Conservation (phyloP, 2,113 vertebrate species). For the Carollia perspicillata region DNA sequence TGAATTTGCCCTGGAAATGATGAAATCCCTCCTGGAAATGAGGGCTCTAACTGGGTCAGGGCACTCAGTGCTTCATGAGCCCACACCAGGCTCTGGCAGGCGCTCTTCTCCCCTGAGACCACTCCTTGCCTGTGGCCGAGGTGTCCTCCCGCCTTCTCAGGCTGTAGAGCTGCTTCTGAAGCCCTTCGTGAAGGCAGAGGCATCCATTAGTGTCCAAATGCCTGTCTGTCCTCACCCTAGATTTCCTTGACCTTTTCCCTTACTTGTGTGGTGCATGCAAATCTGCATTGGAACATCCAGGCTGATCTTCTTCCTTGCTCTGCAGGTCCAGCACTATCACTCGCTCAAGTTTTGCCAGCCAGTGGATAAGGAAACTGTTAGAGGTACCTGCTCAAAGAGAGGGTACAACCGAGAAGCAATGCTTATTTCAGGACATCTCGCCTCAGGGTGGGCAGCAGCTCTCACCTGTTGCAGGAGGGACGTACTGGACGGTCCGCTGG, state of each 20-base stretch:
- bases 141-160: not conserved
- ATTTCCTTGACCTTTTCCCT: not conserved
- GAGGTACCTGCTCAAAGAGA: not conserved
- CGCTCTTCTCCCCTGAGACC: not conserved
- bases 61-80: not conserved
- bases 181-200: not conserved
- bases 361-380: not conserved
- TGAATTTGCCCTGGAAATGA: not conserved
- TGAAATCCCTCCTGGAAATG: not conserved
- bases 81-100: rapidly evolving
- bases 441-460: not conserved
- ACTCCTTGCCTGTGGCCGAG: not conserved
- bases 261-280: not conserved
- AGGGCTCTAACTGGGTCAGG: not conserved
- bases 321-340: not conserved
- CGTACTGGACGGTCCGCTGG: rapidly evolving
- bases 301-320: not conserved
- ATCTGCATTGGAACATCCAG: not conserved
- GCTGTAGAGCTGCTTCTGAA: not conserved
- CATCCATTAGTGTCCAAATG: not conserved
- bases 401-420: not conserved
- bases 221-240: not conserved
- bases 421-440: not conserved
- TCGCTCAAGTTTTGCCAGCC: not conserved
- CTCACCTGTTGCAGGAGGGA: not conserved